Percentiles rank a stretch among this genome's conserved stretches.
Conservation (phyloP, 1,140 invertebrate genomes). For the Aphelenchoides fujianensis region DNA sequence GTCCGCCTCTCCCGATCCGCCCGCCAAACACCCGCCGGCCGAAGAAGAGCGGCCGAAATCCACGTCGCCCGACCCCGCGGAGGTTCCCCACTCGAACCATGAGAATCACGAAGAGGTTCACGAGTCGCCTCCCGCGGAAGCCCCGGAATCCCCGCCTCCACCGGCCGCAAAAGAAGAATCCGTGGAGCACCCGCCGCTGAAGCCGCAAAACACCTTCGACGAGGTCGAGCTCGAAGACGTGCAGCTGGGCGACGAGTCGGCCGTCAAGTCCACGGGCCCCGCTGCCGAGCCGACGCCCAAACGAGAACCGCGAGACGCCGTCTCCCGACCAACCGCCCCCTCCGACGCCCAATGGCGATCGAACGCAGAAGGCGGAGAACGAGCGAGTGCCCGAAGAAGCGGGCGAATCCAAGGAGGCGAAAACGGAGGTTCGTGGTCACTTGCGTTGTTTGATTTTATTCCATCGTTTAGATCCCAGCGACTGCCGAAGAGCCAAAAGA, state of each 20-base stretch:
- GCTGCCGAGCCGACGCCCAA: conserved; percentile 8
- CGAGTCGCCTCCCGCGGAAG: background rate
- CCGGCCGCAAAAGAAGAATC: too few species aligned
- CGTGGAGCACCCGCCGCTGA: too few species aligned
- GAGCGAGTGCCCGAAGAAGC: conserved; percentile 17
- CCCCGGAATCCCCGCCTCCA: background rate
- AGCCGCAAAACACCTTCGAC: conserved; percentile 7
- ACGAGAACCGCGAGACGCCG: too few species aligned
- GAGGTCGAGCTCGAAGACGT: conserved; percentile 29
- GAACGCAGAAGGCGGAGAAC: background rate
- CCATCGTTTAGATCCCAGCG: background rate
- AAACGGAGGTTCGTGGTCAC: background rate
- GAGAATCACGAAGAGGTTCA: background rate
- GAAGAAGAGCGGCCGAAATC: background rate
- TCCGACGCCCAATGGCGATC: too few species aligned
- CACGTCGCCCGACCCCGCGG: background rate
- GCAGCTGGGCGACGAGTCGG: conserved; percentile 29
- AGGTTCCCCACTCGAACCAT: background rate
- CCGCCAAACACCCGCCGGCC: too few species aligned
- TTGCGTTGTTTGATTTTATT: background rate
- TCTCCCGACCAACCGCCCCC: too few species aligned
- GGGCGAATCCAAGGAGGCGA: background rate
- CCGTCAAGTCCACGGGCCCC: conserved; percentile 11
- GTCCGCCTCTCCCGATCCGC: background rate
- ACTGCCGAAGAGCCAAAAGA: background rate